phyloP scores from a whole-genome alignment of 2,113 vertebrate species.

The Ptilorrhoa leucosticta region DNA sequence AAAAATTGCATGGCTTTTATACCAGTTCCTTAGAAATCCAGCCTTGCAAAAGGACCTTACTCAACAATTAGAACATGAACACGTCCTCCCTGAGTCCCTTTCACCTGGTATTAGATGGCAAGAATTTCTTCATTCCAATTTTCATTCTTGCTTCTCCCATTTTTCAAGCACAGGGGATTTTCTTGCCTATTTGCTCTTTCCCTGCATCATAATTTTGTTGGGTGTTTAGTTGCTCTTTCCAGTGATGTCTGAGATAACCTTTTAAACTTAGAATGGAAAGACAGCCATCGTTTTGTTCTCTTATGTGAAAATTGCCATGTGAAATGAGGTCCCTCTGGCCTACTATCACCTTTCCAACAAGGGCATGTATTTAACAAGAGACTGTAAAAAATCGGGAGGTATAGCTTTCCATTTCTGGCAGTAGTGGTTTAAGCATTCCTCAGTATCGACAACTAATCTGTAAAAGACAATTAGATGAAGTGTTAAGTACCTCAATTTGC shows the following conservation, averaged over 20 bases:
- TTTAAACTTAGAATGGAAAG: background rate
- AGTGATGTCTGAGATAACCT: background rate
- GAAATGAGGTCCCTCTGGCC: background rate
- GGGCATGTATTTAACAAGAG: background rate
- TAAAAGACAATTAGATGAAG: background rate
- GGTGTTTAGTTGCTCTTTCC: background rate
- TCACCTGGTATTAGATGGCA: background rate
- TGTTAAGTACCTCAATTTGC: background rate
- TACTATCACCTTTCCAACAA: background rate
- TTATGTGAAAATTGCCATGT: background rate
- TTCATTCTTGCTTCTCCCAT: background rate
- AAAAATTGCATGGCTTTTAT: background rate
- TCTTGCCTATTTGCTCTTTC: background rate
- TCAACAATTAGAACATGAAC: background rate
- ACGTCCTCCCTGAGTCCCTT: background rate
- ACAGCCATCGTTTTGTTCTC: background rate
- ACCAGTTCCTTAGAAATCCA: background rate
- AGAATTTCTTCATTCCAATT: background rate
- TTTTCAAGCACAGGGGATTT: background rate
- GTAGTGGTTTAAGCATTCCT: background rate
- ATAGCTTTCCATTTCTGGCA: background rate
- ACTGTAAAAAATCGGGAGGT: background rate
- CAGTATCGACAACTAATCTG: background rate
- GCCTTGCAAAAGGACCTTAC: background rate
- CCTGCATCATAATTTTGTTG: background rate